A percentile compares a stretch with the other conserved stretches of the same genome.
These are phyloP conservation scores for Calliphora vicina DNA, from an alignment of 1,140 invertebrate species.

Conservation along the genomic window DNA sequence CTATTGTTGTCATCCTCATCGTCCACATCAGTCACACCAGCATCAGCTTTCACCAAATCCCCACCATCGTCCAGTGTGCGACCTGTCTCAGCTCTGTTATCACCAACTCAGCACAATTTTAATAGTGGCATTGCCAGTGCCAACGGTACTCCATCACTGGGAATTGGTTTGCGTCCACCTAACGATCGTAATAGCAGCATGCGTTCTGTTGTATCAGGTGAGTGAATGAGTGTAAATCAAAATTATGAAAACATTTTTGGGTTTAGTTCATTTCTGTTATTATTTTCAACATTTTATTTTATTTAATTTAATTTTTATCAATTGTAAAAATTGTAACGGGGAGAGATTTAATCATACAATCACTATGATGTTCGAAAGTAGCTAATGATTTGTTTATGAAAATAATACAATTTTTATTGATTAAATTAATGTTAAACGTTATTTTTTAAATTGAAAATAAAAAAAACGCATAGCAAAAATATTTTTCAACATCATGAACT, in stretches of 20 bases:
- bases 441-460: no score
- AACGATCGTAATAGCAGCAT: slow-evolving; percentile 57
- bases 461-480: no score
- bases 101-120: not conserved
- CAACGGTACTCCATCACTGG: slow-evolving; percentile 38
- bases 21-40: slow-evolving; percentile 1
- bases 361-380: no score
- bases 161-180: slow-evolving; percentile 47
- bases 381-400: no score
- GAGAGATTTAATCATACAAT: not conserved
- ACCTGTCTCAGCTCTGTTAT: slow-evolving; percentile 38
- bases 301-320: not conserved
- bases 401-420: no score
- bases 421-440: no score
- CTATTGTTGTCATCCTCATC: not conserved
- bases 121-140: slow-evolving; percentile 38
- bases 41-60: not conserved
- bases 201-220: slow-evolving; percentile 59
- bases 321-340: not conserved
- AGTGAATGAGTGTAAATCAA: not conserved
- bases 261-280: no score
- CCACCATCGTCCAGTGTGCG: slow-evolving; percentile 37
- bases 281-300: not conserved
- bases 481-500: no score
- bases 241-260: not conserved